A percentile compares a stretch with the other conserved stretches of the same genome.
Conservation (phyloP, 1,140 invertebrate genomes). For the Dendrolimus punctatus region DNA sequence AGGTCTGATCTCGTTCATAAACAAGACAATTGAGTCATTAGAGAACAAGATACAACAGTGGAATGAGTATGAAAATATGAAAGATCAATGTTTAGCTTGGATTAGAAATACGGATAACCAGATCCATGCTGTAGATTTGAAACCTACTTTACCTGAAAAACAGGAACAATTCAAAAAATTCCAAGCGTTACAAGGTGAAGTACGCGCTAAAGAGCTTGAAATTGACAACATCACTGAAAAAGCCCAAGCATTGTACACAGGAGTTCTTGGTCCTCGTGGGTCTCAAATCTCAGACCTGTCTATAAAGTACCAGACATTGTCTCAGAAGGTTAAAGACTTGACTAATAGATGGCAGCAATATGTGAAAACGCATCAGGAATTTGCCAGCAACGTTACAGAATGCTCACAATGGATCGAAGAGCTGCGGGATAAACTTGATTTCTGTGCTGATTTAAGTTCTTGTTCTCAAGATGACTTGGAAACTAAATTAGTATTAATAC, state of each 20-base stretch:
- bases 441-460: conserved; percentile 86
- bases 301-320: conserved; percentile 92
- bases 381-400: conserved; percentile 85
- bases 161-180: conserved; percentile 87
- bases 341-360: conserved; percentile 94
- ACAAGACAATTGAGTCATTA: conserved; percentile 82
- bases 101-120: conserved; percentile 90
- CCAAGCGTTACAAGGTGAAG: conserved; percentile 87
- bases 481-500: conserved; percentile 86
- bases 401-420: conserved; percentile 89
- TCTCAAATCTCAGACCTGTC: conserved; percentile 90
- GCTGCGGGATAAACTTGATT: conserved; percentile 87
- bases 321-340: conserved; percentile 92
- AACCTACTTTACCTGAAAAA: conserved; percentile 87
- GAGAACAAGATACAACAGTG: conserved; percentile 90
- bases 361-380: conserved; percentile 91
- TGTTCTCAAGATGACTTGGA: conserved; percentile 89
- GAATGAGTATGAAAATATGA: conserved; percentile 92
- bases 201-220: conserved; percentile 92
- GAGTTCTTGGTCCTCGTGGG: conserved; percentile 73
- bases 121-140: conserved; percentile 91
- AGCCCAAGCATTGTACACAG: conserved; percentile 87
- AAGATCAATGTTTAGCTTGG: conserved; percentile 90
- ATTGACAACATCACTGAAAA: conserved; percentile 94
- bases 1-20: conserved; percentile 82